Percentiles rank a stretch among this genome's conserved stretches.
These are phyloP conservation scores for Spheniscus mendiculus DNA, from an alignment of 2,113 vertebrate genomes.

Conservation along the genomic window DNA sequence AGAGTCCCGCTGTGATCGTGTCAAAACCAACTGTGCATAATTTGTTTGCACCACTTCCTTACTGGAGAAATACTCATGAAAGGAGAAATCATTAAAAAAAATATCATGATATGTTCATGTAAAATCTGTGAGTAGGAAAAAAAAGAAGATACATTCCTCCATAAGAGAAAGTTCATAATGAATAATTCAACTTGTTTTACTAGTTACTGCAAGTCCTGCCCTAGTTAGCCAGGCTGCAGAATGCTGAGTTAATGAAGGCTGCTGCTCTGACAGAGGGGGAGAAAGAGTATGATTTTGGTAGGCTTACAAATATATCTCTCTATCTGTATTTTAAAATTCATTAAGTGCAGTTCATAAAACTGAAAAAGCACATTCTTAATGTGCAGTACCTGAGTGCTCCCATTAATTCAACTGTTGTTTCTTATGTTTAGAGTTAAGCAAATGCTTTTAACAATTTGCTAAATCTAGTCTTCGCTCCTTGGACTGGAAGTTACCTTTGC, in stretches of 20 bases:
- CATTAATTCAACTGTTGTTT: not conserved
- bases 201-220: slow-evolving; percentile 44
- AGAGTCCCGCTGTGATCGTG: not conserved
- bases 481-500: not conserved
- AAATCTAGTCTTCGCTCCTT: not conserved
- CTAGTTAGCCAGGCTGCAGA: slow-evolving; percentile 47
- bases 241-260: slow-evolving; percentile 47
- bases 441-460: not conserved
- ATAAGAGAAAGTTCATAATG: slow-evolving; percentile 25
- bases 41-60: not conserved
- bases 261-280: not conserved
- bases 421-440: not conserved
- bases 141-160: not conserved
- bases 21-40: not conserved
- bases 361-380: not conserved
- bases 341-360: not conserved
- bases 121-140: not conserved
- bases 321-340: not conserved
- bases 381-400: not conserved
- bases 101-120: not conserved
- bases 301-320: not conserved
- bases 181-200: slow-evolving; percentile 57
- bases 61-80: not conserved
- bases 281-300: not conserved
- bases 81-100: not conserved